Base-by-base conservation (phyloP, 2,797 vertebrate genomes). In the Sternotherus odoratus region DNA sequence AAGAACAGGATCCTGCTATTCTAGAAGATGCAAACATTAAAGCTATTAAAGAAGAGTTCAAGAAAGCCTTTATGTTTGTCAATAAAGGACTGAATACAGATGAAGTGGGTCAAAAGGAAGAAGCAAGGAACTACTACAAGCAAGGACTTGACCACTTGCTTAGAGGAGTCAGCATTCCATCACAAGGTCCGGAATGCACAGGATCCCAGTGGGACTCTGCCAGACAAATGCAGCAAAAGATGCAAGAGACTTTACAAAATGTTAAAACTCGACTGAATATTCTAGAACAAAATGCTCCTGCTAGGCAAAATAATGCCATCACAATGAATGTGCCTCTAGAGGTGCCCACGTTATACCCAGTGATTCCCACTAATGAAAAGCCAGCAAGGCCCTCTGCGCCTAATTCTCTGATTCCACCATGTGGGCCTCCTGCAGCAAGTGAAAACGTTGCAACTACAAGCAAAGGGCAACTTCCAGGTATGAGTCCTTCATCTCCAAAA, bases 221-320 rank as follows among this genome's bases (percentile, higher is more conserved):
- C 54, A 98, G 98, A 77, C 98, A 99, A 97, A 99, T 99, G 99
- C 99, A 99, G 28, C 97, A 97, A 94, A 99, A 99, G 97, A 99
- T 99, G 99, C 98, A 97, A 93, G 99, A 99, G 95, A 99, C 99
- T 0, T 97, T 99, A 28, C 98, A 98, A 94, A 99, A 99, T 6
- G 99, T 99, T 85, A 98, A 95, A 7, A 96, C 98, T 46, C 98
- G 99, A 39, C 96, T 99, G 0, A 94, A 98, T 48, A 97, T 98
- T 30, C 92, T 99, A 2, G 98, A 99, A 93, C 98, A 98, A 90
- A 95, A 95, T 19, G 84, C 91, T 10, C 46, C 94, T 48, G 95
- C 96, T 3, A 96, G 77, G 90, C 96, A 92, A 23, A 79, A 51
- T 46, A 30, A 81, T 53, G 63, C 96, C 60, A 36, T 78, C 57